Conservation (phyloP, 2,797 vertebrate genomes). For the Anguilla obscura region DNA sequence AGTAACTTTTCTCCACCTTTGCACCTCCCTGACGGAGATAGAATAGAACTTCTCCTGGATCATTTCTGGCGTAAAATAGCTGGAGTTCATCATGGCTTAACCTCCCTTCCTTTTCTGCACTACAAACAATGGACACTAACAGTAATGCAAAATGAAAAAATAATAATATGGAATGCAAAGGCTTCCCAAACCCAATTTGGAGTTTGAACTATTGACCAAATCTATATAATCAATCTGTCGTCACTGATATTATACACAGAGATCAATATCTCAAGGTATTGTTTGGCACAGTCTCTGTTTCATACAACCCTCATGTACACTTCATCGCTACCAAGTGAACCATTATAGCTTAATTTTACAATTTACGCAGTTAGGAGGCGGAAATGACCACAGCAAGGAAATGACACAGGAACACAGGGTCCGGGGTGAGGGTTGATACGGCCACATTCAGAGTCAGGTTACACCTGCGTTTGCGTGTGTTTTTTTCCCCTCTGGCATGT, state of each 20-base stretch:
- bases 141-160: neutral
- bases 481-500: neutral
- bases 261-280: neutral
- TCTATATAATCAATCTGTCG: neutral
- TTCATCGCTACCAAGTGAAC: constrained; percentile 8
- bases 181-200: neutral
- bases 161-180: neutral
- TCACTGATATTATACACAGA: neutral
- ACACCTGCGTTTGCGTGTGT: neutral
- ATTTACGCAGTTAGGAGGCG: neutral
- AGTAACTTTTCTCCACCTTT: neutral
- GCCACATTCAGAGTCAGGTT: neutral
- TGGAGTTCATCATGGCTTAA: neutral
- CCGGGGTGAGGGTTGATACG: neutral
- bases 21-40: neutral
- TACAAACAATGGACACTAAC: neutral
- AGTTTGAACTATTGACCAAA: neutral
- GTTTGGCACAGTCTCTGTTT: neutral
- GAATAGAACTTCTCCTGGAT: neutral
- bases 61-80: neutral
- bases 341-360: neutral
- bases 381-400: constrained; percentile 3
- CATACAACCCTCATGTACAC: constrained; percentile 5
- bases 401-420: constrained; percentile 29
- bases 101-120: neutral